Evolutionary conservation across 2,888 invertebrate species (phyloP).

Genomic region (Perithous albicinctus): DNA sequence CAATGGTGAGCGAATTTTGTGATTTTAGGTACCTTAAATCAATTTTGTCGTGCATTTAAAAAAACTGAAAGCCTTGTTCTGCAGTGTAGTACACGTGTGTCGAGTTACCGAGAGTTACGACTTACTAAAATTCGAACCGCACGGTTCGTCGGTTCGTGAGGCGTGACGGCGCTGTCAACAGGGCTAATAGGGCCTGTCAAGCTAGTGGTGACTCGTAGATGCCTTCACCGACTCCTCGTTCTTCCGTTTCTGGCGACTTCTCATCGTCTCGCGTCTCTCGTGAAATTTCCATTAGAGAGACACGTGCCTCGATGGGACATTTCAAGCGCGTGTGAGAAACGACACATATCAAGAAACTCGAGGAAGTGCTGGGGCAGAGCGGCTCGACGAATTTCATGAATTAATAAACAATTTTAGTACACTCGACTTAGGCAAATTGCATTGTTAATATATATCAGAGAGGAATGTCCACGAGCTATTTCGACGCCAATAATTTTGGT

Average conservation of each 20-base stretch:
- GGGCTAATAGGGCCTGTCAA: constrained; percentile 79
- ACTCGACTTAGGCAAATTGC: constrained; percentile 60
- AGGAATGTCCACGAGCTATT: constrained; percentile 28
- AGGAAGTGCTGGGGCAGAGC: constrained; percentile 13
- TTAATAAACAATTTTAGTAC: constrained; percentile 71
- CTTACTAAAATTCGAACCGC: constrained; percentile 64
- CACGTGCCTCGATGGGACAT: constrained; percentile 38
- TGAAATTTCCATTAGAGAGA: constrained; percentile 65
- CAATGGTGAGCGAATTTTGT: neutral
- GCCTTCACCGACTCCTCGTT: constrained; percentile 17
- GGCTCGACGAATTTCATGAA: constrained; percentile 46
- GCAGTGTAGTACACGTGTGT: constrained; percentile 72
- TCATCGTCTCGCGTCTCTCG: constrained; percentile 44
- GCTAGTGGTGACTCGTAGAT: constrained; percentile 53
- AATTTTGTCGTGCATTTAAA: constrained; percentile 20
- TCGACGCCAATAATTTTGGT: constrained; percentile 4
- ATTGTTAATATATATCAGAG: constrained; percentile 44
- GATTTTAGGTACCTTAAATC: neutral
- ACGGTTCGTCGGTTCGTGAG: constrained; percentile 47
- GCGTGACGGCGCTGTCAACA: constrained; percentile 76
- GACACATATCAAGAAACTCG: constrained; percentile 26
- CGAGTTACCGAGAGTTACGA: constrained; percentile 71
- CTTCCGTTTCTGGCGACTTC: constrained; percentile 44
- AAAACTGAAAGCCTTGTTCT: constrained; percentile 48
- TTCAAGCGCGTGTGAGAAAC: constrained; percentile 15